Percentiles rank a stretch among this genome's conserved stretches.
Conservation (phyloP, 2,797 vertebrate genomes). For the Ptychadena robeensis region DNA sequence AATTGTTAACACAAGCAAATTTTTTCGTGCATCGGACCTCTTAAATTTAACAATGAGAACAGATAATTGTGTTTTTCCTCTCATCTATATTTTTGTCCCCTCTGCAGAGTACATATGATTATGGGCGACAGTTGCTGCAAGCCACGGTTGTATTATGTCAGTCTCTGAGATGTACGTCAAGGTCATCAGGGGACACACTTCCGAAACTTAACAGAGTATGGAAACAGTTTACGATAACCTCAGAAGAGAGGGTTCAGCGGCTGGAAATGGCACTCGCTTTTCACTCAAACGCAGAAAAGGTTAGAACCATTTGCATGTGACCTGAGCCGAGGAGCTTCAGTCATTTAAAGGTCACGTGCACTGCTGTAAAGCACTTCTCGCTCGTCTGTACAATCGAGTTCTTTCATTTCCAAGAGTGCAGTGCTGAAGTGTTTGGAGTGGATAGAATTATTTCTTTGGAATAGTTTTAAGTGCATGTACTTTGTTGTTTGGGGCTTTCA, state of each 20-base stretch:
- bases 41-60: not conserved
- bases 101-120: conserved; percentile 94
- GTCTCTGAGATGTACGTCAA: conserved; percentile 92
- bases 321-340: not conserved
- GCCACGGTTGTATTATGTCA: conserved; percentile 96
- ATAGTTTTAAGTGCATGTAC: not conserved
- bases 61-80: not conserved
- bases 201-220: conserved; percentile 94
- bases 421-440: not conserved
- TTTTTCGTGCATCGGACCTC: not conserved
- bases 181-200: conserved; percentile 94
- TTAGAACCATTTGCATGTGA: conserved; percentile 66
- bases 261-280: conserved; percentile 90
- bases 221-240: conserved; percentile 95
- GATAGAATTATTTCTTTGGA: conserved; percentile 32
- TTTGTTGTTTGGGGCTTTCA: not conserved
- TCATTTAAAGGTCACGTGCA: conserved; percentile 34
- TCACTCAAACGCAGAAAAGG: conserved; percentile 88
- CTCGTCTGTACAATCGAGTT: conserved; percentile 36
- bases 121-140: conserved; percentile 94
- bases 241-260: conserved; percentile 89
- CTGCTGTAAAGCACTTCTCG: conserved; percentile 1
- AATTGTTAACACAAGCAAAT: not conserved
- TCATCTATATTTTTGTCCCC: conserved; percentile 4
- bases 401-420: conserved; percentile 9